Base-by-base conservation (phyloP, 2,113 vertebrate species). In the Aythya baeri region DNA sequence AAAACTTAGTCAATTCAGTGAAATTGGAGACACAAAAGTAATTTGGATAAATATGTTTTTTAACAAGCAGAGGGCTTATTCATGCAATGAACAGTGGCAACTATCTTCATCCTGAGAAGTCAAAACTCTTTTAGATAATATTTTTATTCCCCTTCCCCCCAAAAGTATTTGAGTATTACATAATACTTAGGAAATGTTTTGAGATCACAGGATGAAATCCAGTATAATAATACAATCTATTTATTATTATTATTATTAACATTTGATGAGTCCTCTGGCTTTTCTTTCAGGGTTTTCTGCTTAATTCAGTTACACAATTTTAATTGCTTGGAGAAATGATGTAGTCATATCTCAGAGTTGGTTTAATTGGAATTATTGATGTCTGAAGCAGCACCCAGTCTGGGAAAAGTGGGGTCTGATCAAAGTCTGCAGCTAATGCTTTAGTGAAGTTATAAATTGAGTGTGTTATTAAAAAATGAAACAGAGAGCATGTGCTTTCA, bases 361-460 rank as follows among this genome's bases (percentile, higher is more conserved):
- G 61, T 94, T 98, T 97, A 97, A 97, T 97, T 97, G 96, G 86
- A 97, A 95, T 87, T 96, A 97, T 93, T 97, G 96, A 96, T 96
- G 93, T 97, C 97, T 97, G 83, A 95, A 97, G 93, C 84, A 96
- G 82, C 6, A 87, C 54, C 57, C 83, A 95, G 74, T 72, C 96
- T 96, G 86, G 90, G 71, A 95, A 88, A 93, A 96, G 92, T 95
- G 96, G 93, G 88, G 94, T 96, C 89, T 97, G 93, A 94, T 96
- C 86, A 92, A 91, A 94, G 89, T 87, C 57, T 96, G 68, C 85
- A 81, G 36, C 80, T 68, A 96, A 89, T 91, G 57, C 66, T 91
- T 96, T 91, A 93, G 59, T 72, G 67, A 92, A 95, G 91, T 93
- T 91, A 91, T 91, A 95, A 91, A 91, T 92, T 86, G 86, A 81